Conservation (phyloP, 1,140 invertebrate genomes). For the Sinonovacula constricta region DNA sequence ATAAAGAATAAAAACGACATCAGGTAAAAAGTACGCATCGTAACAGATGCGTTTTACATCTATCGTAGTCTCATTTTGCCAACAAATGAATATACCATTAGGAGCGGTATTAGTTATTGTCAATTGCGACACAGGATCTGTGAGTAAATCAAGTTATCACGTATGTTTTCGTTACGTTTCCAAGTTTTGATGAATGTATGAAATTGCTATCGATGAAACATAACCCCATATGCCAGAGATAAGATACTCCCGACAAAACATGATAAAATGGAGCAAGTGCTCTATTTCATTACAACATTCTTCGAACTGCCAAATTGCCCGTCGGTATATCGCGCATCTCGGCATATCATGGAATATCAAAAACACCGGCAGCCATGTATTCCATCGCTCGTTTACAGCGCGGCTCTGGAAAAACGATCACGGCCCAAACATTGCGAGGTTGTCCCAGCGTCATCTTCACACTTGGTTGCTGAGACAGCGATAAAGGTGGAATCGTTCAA, state of each 20-base stretch:
- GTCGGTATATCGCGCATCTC: conserved; percentile 43
- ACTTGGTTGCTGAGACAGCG: conserved; percentile 23
- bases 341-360: conserved; percentile 51
- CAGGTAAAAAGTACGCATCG: too few relatives aligned
- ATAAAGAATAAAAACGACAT: too few relatives aligned
- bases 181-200: conserved; percentile 29
- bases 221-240: conserved; percentile 22
- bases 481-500: conserved; percentile 46
- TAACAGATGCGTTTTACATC: too few relatives aligned
- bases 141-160: background rate
- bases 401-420: conserved; percentile 43
- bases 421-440: conserved; percentile 13
- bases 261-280: conserved; percentile 52
- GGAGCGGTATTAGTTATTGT: background rate
- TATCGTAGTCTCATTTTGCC: background rate
- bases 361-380: conserved; percentile 27
- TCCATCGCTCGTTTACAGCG: conserved; percentile 45
- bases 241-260: conserved; percentile 29
- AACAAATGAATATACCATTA: background rate
- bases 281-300: conserved; percentile 36
- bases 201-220: conserved; percentile 47
- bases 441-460: conserved; percentile 33
- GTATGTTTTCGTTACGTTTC: background rate
- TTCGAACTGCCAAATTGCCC: conserved; percentile 48
- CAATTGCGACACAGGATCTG: background rate